Conservation (phyloP, 1,140 invertebrate species). For the Nomia melanderi region DNA sequence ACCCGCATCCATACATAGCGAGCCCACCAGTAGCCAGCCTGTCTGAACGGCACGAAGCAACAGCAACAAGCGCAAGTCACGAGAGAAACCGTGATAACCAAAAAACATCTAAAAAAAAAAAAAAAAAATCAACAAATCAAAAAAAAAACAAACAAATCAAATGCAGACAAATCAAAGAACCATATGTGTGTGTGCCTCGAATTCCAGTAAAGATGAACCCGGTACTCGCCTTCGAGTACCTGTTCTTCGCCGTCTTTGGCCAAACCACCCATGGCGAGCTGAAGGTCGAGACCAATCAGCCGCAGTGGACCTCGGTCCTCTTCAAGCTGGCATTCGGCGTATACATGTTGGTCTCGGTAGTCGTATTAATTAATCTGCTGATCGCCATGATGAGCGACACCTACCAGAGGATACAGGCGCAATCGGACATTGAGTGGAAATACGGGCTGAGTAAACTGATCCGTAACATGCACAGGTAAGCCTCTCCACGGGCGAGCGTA, state of each 20-base stretch:
- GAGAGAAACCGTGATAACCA: constrained; percentile 42
- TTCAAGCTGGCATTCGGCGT: constrained; percentile 95
- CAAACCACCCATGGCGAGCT: constrained; percentile 94
- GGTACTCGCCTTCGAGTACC: constrained; percentile 95
- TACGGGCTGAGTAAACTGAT: constrained; percentile 99
- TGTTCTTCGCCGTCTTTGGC: constrained; percentile 99
- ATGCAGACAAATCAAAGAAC: constrained; percentile 52
- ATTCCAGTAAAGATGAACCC: constrained; percentile 91
- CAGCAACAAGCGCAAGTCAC: constrained; percentile 35
- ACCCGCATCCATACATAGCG: constrained; percentile 70
- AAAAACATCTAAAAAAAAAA: too few species aligned
- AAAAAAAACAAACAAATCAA: constrained; percentile 23
- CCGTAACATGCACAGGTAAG: constrained; percentile 95
- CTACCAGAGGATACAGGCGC: constrained; percentile 98
- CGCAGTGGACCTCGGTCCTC: constrained; percentile 89
- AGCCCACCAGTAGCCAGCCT: constrained; percentile 71
- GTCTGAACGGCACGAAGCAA: constrained; percentile 65
- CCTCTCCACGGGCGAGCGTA: constrained; percentile 28
- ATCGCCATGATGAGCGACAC: constrained; percentile 99
- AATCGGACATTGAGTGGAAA: constrained; percentile 99
- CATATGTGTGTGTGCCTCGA: constrained; percentile 66
- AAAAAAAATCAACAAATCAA: neutral
- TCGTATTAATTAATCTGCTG: constrained; percentile 98
- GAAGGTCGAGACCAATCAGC: constrained; percentile 84
- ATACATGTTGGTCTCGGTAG: constrained; percentile 98